A percentile compares a stretch with the other conserved stretches of the same genome.
Conservation (phyloP, 2,113 vertebrate species). For the Speoplatyrhinus poulsoni region DNA sequence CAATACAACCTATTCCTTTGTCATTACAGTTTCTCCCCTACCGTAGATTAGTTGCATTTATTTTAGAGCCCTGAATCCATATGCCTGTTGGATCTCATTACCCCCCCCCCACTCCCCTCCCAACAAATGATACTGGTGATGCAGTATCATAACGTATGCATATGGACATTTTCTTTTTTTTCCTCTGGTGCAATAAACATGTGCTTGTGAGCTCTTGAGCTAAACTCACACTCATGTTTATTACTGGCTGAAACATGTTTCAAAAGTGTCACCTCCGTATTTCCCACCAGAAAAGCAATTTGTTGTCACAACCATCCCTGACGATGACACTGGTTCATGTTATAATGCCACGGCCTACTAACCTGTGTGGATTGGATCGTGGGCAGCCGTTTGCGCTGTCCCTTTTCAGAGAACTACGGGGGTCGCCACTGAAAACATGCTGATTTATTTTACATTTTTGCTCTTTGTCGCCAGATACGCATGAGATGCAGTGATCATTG, state of each 20-base stretch:
- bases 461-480: slow-evolving; percentile 99
- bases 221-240: slow-evolving; percentile 99
- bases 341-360: slow-evolving; percentile 51
- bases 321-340: slow-evolving; percentile 65
- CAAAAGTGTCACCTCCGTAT: slow-evolving; percentile 99
- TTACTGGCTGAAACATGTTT: slow-evolving; percentile 99
- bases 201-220: slow-evolving; percentile 90
- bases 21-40: slow-evolving; percentile 93
- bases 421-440: slow-evolving; percentile 99
- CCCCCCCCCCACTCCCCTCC: slow-evolving; percentile 67
- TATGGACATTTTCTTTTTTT: slow-evolving; percentile 90
- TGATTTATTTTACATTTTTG: slow-evolving; percentile 98
- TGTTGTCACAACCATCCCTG: slow-evolving; percentile 76
- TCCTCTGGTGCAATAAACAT: slow-evolving; percentile 99
- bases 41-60: slow-evolving; percentile 95
- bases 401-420: slow-evolving; percentile 89
- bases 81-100: slow-evolving; percentile 99
- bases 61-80: slow-evolving; percentile 98
- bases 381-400: slow-evolving; percentile 60
- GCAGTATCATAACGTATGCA: slow-evolving; percentile 99
- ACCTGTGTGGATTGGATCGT: slow-evolving; percentile 65
- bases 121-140: slow-evolving; percentile 89
- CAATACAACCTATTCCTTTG: slow-evolving; percentile 86
- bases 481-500: slow-evolving; percentile 98
- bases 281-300: slow-evolving; percentile 75